phyloP scores from a whole-genome alignment of 2,888 invertebrate species.

The Eupithecia dodoneata region DNA sequence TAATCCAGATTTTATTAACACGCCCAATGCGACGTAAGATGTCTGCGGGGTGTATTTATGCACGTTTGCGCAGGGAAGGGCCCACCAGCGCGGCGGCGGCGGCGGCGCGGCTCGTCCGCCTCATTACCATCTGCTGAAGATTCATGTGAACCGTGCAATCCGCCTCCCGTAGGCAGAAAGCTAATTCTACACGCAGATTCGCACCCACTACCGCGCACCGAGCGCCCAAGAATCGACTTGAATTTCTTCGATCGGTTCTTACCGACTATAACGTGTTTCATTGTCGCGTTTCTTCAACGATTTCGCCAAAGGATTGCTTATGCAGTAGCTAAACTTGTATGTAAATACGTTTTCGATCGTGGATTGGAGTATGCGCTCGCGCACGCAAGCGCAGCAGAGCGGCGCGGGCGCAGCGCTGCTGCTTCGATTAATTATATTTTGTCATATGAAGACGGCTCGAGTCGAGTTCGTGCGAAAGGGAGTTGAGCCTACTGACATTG shows the following conservation, averaged over 20 bases:
- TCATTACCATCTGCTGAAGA: slow-evolving; percentile 74
- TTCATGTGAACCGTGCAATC: slow-evolving; percentile 44
- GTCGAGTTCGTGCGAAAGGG: slow-evolving; percentile 77
- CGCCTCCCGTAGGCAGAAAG: slow-evolving; percentile 43
- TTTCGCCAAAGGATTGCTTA: slow-evolving; percentile 70
- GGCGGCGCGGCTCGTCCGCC: slow-evolving; percentile 54
- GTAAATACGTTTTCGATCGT: slow-evolving; percentile 67
- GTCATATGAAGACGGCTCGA: slow-evolving; percentile 69
- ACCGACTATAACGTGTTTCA: slow-evolving; percentile 44
- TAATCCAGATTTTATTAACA: slow-evolving; percentile 11
- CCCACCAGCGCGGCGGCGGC: slow-evolving; percentile 20
- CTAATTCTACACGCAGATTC: slow-evolving; percentile 71
- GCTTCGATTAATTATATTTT: slow-evolving; percentile 74
- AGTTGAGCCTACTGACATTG: slow-evolving; percentile 78
- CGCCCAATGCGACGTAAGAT: slow-evolving; percentile 4
- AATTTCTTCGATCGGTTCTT: slow-evolving; percentile 22
- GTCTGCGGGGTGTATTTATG: slow-evolving; percentile 25
- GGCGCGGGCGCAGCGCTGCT: slow-evolving; percentile 57
- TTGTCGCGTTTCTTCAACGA: slow-evolving; percentile 60
- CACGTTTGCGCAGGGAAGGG: slow-evolving; percentile 25
- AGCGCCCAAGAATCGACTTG: slow-evolving; percentile 39
- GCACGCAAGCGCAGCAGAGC: slow-evolving; percentile 63
- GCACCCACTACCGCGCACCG: slow-evolving; percentile 52
- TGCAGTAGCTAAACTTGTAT: slow-evolving; percentile 66
- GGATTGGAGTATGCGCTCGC: slow-evolving; percentile 62